These are phyloP conservation scores for Drosophila ambigua DNA, from an alignment of 1,140 invertebrate genomes.

Conservation along the genomic window DNA sequence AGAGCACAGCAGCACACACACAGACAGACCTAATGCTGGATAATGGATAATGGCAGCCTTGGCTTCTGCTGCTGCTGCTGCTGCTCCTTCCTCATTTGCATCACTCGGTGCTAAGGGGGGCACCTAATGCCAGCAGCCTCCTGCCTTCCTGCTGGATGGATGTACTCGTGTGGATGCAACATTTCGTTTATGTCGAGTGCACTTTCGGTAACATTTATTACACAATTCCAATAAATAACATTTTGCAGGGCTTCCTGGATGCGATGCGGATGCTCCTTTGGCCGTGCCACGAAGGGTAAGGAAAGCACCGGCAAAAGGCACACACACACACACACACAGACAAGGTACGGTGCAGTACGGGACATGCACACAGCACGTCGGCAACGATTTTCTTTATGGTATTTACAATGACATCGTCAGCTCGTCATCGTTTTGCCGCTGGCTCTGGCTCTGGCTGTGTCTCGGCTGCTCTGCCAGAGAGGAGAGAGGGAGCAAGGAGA, in stretches of 20 bases:
- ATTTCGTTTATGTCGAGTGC: constrained; percentile 74
- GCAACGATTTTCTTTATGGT: constrained; percentile 76
- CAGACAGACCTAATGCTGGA: constrained; percentile 5
- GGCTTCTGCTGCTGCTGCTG: constrained; percentile 2
- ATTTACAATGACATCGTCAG: constrained; percentile 78
- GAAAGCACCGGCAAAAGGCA: neutral
- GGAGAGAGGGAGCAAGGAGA: neutral
- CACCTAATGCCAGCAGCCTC: neutral
- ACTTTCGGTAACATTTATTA: constrained; percentile 78
- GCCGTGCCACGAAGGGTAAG: constrained; percentile 7
- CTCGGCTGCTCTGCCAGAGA: too few relatives aligned
- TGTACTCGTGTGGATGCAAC: constrained; percentile 33
- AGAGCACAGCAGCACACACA: neutral
- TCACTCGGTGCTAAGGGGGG: neutral
- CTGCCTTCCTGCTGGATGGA: neutral
- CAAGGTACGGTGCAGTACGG: neutral
- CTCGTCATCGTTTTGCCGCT: constrained; percentile 70
- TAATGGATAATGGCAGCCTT: constrained; percentile 23
- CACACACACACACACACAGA: constrained; percentile 1
- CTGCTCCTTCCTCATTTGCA: constrained; percentile 38
- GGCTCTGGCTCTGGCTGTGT: constrained; percentile 5
- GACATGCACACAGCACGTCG: constrained; percentile 38
- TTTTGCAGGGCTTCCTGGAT: constrained; percentile 63
- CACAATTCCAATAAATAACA: constrained; percentile 80
- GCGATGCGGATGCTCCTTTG: constrained; percentile 19